A percentile compares a stretch with the other conserved stretches of the same genome.
phyloP scores from a whole-genome alignment of 2,888 invertebrate genomes.

The Brenthis ino region DNA sequence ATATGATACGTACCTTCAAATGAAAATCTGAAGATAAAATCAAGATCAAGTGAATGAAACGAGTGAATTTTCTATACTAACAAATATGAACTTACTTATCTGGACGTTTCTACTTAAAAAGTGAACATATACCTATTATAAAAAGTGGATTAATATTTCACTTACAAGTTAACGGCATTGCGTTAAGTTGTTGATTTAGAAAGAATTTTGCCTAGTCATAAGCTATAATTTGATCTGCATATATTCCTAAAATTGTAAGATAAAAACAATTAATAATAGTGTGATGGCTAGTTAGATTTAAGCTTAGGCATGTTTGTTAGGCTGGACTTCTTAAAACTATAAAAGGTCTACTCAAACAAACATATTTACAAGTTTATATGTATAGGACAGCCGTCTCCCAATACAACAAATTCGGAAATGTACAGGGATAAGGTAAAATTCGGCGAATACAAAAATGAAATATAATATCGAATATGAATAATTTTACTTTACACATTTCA shows the following conservation, averaged over 20 bases:
- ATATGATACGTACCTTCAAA: conserved; percentile 38
- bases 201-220: conserved; percentile 79
- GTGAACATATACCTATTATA: conserved; percentile 10
- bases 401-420: conserved; percentile 79
- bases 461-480: conserved; percentile 33
- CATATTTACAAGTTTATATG: conserved; percentile 42
- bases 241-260: conserved; percentile 67
- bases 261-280: conserved; percentile 57
- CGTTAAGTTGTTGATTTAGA: conserved; percentile 66
- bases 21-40: conserved; percentile 16
- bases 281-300: conserved; percentile 58
- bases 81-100: conserved; percentile 11
- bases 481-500: conserved; percentile 52
- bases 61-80: conserved; percentile 17
- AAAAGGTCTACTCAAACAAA: conserved; percentile 16
- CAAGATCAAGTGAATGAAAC: conserved; percentile 21
- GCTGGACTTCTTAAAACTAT: conserved; percentile 37
- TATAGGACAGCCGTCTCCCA: conserved; percentile 45
- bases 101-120: conserved; percentile 22
- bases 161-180: conserved; percentile 40
- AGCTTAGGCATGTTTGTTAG: conserved; percentile 48
- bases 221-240: conserved; percentile 72
- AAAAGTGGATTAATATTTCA: conserved; percentile 19
- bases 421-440: conserved; percentile 76
- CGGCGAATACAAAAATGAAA: conserved; percentile 49